Percentiles rank a stretch among this genome's conserved stretches.
Conservation (phyloP, 2,888 invertebrate species). For the Drosophila subquinaria region DNA sequence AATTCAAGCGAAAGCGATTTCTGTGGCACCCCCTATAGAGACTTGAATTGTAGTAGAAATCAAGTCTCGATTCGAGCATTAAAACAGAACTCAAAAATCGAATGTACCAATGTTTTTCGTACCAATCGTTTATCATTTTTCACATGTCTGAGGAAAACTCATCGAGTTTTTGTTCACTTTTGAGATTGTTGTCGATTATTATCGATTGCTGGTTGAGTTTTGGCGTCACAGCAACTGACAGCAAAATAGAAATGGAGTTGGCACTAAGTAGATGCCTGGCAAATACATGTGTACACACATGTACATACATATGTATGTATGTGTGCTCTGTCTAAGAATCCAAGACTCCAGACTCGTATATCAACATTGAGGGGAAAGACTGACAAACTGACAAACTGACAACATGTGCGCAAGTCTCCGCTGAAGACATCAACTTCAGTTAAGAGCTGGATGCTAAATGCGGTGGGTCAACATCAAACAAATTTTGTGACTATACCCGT, state of each 20-base stretch:
- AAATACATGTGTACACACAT: neutral
- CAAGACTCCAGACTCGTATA: neutral
- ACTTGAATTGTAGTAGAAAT: no score
- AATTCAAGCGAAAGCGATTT: no score
- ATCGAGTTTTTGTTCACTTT: neutral
- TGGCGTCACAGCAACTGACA: no score
- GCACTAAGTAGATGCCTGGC: no score
- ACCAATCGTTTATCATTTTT: no score
- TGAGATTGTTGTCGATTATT: conserved; percentile 6
- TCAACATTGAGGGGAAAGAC: conserved; percentile 10
- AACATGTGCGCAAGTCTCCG: conserved; percentile 25
- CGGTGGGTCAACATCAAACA: conserved; percentile 50
- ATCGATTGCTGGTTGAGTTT: conserved; percentile 9
- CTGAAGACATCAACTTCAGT: conserved; percentile 21
- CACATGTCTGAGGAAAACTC: no score
- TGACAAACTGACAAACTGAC: conserved; percentile 49
- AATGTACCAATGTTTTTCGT: no score
- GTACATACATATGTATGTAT: neutral
- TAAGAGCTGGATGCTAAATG: neutral
- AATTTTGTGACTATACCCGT: conserved; percentile 6
- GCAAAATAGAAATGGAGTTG: neutral
- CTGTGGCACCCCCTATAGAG: no score
- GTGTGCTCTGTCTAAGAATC: neutral
- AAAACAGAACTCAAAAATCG: no score
- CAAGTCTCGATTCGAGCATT: no score